A percentile compares a stretch with the other conserved stretches of the same genome.
Conservation (phyloP, 2,888 invertebrate genomes). For the Tortricodes alternella region DNA sequence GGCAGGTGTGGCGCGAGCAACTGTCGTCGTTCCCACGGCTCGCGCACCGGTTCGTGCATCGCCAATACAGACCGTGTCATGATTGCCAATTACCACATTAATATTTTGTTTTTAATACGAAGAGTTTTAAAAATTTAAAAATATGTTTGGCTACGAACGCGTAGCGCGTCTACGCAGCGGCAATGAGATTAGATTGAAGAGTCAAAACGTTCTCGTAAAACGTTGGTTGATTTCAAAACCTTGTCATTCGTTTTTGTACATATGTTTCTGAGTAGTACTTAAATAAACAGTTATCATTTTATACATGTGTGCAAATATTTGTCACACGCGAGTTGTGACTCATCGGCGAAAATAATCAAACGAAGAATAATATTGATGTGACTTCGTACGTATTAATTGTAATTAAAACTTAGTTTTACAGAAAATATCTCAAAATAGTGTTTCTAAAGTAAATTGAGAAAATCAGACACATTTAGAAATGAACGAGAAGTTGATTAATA, state of each 20-base stretch:
- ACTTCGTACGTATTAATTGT: background rate
- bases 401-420: too few species aligned
- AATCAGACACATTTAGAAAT: too few species aligned
- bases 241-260: background rate
- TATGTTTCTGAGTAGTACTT: background rate
- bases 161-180: background rate
- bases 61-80: constrained; percentile 58
- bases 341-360: background rate
- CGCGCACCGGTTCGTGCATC: constrained; percentile 62
- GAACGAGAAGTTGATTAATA: too few species aligned
- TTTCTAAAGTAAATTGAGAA: too few species aligned
- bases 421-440: too few species aligned
- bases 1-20: constrained; percentile 57
- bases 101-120: constrained; percentile 36
- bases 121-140: background rate
- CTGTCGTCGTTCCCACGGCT: constrained; percentile 79
- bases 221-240: background rate
- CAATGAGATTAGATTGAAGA: background rate
- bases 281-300: background rate
- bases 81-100: constrained; percentile 76
- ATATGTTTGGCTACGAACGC: background rate
- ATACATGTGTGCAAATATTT: too few species aligned
- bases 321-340: background rate
- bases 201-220: background rate
- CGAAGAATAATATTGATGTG: background rate